These are phyloP conservation scores for Endotricha flammealis DNA, from an alignment of 2,888 invertebrate genomes.

Conservation along the genomic window DNA sequence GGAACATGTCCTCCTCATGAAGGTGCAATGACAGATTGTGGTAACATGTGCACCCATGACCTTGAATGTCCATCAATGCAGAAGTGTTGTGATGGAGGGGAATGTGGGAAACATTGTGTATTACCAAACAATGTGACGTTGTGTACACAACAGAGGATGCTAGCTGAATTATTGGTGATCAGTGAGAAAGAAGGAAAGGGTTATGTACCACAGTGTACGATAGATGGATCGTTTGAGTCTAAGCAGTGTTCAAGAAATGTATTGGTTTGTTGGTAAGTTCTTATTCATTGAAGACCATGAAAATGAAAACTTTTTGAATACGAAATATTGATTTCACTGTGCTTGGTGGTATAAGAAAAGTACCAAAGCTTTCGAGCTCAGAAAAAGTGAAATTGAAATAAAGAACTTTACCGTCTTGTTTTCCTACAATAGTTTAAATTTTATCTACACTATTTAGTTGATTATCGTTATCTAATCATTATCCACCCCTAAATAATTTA, in stretches of 20 bases:
- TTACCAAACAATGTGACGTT: slow-evolving; percentile 87
- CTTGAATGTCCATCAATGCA: slow-evolving; percentile 89
- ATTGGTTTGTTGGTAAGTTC: slow-evolving; percentile 87
- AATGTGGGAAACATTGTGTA: slow-evolving; percentile 85
- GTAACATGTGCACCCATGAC: slow-evolving; percentile 85
- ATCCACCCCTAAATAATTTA: too few species aligned
- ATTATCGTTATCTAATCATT: too few species aligned
- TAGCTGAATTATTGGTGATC: slow-evolving; percentile 86
- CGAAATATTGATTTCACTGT: too few species aligned
- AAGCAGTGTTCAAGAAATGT: slow-evolving; percentile 91
- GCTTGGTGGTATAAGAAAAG: too few species aligned
- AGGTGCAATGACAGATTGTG: slow-evolving; percentile 71
- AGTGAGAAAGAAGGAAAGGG: slow-evolving; percentile 89
- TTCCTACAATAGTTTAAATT: too few species aligned
- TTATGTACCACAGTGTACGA: slow-evolving; percentile 88
- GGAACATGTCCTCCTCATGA: slow-evolving; percentile 84
- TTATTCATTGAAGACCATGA: too few species aligned
- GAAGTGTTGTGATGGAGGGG: slow-evolving; percentile 87
- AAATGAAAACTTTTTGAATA: too few species aligned
- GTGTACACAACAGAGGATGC: slow-evolving; percentile 86
- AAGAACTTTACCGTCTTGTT: too few species aligned
- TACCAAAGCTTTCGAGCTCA: too few species aligned
- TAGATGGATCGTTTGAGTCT: slow-evolving; percentile 84
- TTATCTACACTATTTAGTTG: too few species aligned
- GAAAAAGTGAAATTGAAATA: too few species aligned